phyloP scores from a whole-genome alignment of 1,140 invertebrate species.

The Drosophila equinoxialis region DNA sequence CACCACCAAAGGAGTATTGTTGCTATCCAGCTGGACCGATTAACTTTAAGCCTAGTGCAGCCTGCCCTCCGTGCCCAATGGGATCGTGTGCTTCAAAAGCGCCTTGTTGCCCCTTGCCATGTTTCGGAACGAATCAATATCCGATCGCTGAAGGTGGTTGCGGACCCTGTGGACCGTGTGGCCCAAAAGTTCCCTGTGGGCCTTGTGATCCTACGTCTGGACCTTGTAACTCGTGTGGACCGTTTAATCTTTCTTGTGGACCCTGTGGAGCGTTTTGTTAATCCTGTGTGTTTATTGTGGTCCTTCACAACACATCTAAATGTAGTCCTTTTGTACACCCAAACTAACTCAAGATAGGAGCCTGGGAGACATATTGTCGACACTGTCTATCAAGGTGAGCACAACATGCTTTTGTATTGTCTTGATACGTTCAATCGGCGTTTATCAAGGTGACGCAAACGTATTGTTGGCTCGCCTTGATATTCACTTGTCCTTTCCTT shows the following conservation, averaged over 20 bases:
- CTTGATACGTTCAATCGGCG: slow-evolving; percentile 51
- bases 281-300: slow-evolving; percentile 18
- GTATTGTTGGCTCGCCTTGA: slow-evolving; percentile 50
- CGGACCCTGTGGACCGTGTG: slow-evolving; percentile 59
- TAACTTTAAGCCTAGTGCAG: slow-evolving; percentile 52
- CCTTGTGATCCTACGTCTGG: slow-evolving; percentile 53
- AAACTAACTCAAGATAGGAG: neutral
- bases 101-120: slow-evolving; percentile 57
- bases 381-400: slow-evolving; percentile 52
- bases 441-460: slow-evolving; percentile 54
- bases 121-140: slow-evolving; percentile 63
- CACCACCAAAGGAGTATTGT: slow-evolving; percentile 65
- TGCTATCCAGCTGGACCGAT: slow-evolving; percentile 69
- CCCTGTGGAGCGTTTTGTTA: slow-evolving; percentile 42
- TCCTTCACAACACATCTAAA: slow-evolving; percentile 43
- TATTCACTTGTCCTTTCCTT: slow-evolving; percentile 7
- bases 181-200: slow-evolving; percentile 24
- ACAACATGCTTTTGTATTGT: slow-evolving; percentile 44
- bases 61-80: slow-evolving; percentile 62
- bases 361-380: slow-evolving; percentile 49
- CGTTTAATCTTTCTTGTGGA: slow-evolving; percentile 54
- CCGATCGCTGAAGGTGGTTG: slow-evolving; percentile 47
- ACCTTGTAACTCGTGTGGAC: slow-evolving; percentile 58
- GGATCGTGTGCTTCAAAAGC: slow-evolving; percentile 49
- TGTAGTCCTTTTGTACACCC: slow-evolving; percentile 42